Evolutionary conservation across 2,113 vertebrate genomes (phyloP), one percentile per base, ranked within the genome.

Genomic region (Heterochromis multidens): DNA sequence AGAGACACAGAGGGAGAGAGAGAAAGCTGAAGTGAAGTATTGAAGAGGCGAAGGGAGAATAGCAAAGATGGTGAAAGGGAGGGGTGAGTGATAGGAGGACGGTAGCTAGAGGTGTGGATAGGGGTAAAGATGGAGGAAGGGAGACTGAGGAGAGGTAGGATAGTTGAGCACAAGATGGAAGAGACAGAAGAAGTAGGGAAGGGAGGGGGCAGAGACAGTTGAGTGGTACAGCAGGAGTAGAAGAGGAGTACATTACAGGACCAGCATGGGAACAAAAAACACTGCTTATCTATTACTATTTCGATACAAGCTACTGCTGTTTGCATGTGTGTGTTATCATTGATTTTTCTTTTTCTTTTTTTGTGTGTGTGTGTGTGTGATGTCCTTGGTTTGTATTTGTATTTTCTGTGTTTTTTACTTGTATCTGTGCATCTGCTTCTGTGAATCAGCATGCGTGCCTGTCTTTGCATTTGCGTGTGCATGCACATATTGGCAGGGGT

Each of bases 221-320:
- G 33, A 60, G 60, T 33, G 65, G 60, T 62, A 40, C 27, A 59
- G 17, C 56, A 27, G 13, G 67, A 58, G 43, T 27, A 74, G 17
- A 74, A 52, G 62, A 65, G 54, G 57, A 81, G 46, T 49, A 16
- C 21, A 59, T 80, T 63, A 67, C 77, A 80, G 56, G n/a, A 67
- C 16, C 84, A 86, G 80, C 79, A 83, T 79, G 84, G 46, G 63
- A 91, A 83, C 74, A 88, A 57, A 91, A 82, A 80, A 43, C 40
- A 33, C 21, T 65, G 87, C 80, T 88, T 63, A 88, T 80, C 77
- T 60, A 37, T 83, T n/a, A 46, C 4, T 33, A 62, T 82, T 81
- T 81, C 27, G 29, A 62, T 49, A 31, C 25, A 80, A 79, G 77
- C 78, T 21, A 35, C 54, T 7, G 27, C 76, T 83, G 79, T 57